Base-by-base conservation (phyloP, 1,140 invertebrate genomes). In the Leptonema lineaticorne region DNA sequence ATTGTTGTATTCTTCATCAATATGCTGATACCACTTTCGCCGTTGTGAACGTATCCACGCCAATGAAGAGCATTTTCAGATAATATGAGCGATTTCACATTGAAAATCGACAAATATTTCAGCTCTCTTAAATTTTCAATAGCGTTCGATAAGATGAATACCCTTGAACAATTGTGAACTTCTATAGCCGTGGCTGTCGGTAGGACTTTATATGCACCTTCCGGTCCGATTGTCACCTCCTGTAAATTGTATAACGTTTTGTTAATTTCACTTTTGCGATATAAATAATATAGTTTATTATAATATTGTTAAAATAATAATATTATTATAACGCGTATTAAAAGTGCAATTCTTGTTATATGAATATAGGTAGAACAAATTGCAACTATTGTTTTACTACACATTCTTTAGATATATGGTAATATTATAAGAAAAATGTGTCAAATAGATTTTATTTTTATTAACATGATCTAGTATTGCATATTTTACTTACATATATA, bases 201-300 rank as follows among this genome's bases (percentile, higher is more conserved):
- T 62, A 83, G 83, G 59, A 87, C 74, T 64, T 78, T 76, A 63
- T 79, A 81, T n/a, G 82, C 79, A 2, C 85, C 85, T n/a, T 86
- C 82, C 2, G 85, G 81, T 20, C 82, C 80, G 22, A 87, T 74
- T 16, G 83, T 83, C 74, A 87, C 78, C 72, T 86, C 85, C 86
- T 87, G 81, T 28, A 76, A 75, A 72, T 71, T 46, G 76, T 73
- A 72, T 16, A 29, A 29, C 16, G 45, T 48, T 48, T 16, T 48
- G 5, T 69, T 33, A 41, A 68, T 67, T 22, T 7, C 24, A 22
- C 4, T 7, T 24, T 57, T 57, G 11, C 24, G 53, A 24, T 57
- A 14, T 57, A 16, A 3, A 58, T 16, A 53, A 20, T 18, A 53
- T 53, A 6, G 11, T 24, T 26, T 53, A 24, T 16, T 7, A 53